Conservation (phyloP, 2,113 vertebrate genomes). For the Xenus cinereus region DNA sequence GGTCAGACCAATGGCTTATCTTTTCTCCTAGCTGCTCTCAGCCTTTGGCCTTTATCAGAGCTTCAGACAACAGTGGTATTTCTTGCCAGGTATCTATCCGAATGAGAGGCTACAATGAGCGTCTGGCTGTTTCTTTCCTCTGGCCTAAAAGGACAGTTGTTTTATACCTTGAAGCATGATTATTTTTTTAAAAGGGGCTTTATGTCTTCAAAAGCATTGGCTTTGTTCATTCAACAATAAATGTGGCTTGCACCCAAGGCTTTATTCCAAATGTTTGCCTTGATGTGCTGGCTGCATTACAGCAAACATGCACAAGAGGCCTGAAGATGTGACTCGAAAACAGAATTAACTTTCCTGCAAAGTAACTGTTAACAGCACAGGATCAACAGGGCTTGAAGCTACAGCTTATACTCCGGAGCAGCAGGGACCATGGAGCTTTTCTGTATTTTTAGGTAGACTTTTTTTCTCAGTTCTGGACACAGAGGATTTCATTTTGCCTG, state of each 20-base stretch:
- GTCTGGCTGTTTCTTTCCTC: neutral
- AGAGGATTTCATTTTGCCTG: neutral
- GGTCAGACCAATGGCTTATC: slow-evolving; percentile 12
- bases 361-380: neutral
- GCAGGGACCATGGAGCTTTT: neutral
- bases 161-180: neutral
- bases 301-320: neutral
- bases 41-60: neutral
- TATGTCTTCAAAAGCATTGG: neutral
- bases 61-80: neutral
- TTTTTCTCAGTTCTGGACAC: neutral
- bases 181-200: neutral
- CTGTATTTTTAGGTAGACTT: neutral
- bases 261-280: slow-evolving; percentile 4
- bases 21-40: neutral
- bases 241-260: neutral
- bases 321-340: neutral
- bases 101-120: neutral
- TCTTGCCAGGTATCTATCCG: neutral
- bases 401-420: neutral
- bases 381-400: neutral
- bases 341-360: neutral
- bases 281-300: neutral
- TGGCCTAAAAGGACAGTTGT: neutral
- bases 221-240: neutral